Base-by-base conservation (phyloP, 1,140 invertebrate genomes). In the Aricia agestis region DNA sequence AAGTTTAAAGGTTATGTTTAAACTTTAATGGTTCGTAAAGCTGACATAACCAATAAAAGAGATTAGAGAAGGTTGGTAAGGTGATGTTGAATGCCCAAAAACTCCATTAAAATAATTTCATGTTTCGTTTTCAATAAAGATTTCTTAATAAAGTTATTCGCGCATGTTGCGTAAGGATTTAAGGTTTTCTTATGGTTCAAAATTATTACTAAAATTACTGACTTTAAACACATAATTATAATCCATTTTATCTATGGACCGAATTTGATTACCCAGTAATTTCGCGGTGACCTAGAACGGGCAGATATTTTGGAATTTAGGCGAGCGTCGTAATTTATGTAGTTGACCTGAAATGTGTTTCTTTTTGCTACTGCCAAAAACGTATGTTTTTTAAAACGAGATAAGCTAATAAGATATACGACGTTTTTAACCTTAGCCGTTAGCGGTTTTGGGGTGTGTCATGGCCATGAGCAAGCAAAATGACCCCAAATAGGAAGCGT, bases 221-320 rank as follows among this genome's bases (percentile, higher is more conserved):
- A 52, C 13, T 52, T 0, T 52, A 52, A 52, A 52, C 45, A 52
- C 10, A 52, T 52, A 52, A 52, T 52, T 52, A 52, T 52, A 52
- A 52, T 15, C 11, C 45, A 52, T 52, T 52, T 52, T 52, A 52
- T 52, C 45, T 52, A 52, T 15, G 45, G 45, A 15, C 45, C 45
- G 45, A 11, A 52, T 63, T 63, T 63, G 59, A 63, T 63, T 63
- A 25, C 59, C 13, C 11, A 52, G 45, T 63, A 63, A 63, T 63
- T 63, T 63, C 19, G 19, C 59, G 17, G 11, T 63, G 68, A 69
- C 68, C 67, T 63, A 36, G 15, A 66, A 41, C 71, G 15, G 57
- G 66, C 67, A 61, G 59, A 45, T 36, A 63, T 59, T 42, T 66
- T 42, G 69, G 69, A 59, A 69, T 69, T 69, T 31, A 11, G 68